Evolutionary conservation across 2,113 vertebrate genomes (phyloP).

Genomic region (Uria aalge): DNA sequence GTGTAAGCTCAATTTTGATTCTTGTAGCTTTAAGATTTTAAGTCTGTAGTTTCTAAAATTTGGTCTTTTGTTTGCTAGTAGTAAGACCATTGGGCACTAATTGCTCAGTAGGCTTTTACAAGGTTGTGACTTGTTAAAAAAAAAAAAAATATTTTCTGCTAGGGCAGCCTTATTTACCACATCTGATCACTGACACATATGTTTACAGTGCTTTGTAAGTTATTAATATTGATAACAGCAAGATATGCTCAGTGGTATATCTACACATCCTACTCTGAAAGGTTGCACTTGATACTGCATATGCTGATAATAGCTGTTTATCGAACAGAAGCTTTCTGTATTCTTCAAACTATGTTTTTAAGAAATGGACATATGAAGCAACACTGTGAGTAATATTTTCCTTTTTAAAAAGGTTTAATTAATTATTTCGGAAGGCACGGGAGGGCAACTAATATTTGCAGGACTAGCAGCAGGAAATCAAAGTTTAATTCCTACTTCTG

Average conservation of each 20-base stretch:
- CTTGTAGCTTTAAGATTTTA: not conserved
- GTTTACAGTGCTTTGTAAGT: not conserved
- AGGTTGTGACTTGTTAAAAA: not conserved
- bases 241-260: not conserved
- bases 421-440: not conserved
- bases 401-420: not conserved
- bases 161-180: not conserved
- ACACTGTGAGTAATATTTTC: not conserved
- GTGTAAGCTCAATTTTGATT: constrained; percentile 4
- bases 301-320: not conserved
- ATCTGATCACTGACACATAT: not conserved
- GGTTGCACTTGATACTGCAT: not conserved
- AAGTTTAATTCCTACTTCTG: not conserved
- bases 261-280: not conserved
- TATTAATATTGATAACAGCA: not conserved
- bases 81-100: not conserved
- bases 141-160: not conserved
- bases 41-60: not conserved
- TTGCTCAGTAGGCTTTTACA: not conserved
- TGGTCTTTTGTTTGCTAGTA: not conserved
- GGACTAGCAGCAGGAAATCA: not conserved
- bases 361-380: not conserved
- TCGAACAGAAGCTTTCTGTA: not conserved
- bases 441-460: not conserved
- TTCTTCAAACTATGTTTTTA: not conserved